These are phyloP conservation scores for Eurosta solidaginis DNA, from an alignment of 1,140 invertebrate species.

Conservation along the genomic window DNA sequence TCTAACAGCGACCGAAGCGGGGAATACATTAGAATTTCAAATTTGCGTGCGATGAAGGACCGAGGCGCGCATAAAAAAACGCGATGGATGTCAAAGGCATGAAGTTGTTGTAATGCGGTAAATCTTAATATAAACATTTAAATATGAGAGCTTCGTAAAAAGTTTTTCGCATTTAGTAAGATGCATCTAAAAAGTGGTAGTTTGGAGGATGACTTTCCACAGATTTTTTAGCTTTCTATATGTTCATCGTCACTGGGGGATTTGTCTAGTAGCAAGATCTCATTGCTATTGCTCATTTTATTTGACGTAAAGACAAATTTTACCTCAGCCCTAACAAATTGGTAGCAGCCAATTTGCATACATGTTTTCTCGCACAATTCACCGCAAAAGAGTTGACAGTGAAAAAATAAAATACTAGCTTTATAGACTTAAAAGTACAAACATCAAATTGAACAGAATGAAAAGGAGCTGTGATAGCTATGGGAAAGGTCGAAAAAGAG, in stretches of 20 bases:
- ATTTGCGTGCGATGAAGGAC: not conserved
- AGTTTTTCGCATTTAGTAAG: too few species aligned
- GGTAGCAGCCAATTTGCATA: not conserved
- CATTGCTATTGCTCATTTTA: not conserved
- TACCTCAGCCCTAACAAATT: slow-evolving; percentile 1
- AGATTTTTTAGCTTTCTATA: too few species aligned
- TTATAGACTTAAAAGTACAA: too few species aligned
- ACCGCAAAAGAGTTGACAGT: not conserved
- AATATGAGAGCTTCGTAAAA: not conserved
- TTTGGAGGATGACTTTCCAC: too few species aligned
- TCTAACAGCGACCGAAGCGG: too few species aligned
- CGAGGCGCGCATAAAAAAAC: not conserved
- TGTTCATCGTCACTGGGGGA: too few species aligned
- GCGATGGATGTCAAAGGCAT: not conserved
- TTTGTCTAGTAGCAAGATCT: not conserved
- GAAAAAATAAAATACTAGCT: not conserved
- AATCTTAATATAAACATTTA: slow-evolving; percentile 11
- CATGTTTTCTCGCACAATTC: not conserved
- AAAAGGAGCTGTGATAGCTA: not conserved
- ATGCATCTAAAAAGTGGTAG: too few species aligned
- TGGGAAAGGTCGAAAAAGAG: not conserved
- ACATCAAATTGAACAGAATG: not conserved
- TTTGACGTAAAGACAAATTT: not conserved
- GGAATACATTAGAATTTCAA: not conserved
- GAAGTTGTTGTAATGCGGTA: not conserved